A percentile compares a stretch with the other conserved stretches of the same genome.
These are phyloP conservation scores for Tragelaphus strepsiceros DNA, from an alignment of 2,113 vertebrate genomes.

Conservation along the genomic window DNA sequence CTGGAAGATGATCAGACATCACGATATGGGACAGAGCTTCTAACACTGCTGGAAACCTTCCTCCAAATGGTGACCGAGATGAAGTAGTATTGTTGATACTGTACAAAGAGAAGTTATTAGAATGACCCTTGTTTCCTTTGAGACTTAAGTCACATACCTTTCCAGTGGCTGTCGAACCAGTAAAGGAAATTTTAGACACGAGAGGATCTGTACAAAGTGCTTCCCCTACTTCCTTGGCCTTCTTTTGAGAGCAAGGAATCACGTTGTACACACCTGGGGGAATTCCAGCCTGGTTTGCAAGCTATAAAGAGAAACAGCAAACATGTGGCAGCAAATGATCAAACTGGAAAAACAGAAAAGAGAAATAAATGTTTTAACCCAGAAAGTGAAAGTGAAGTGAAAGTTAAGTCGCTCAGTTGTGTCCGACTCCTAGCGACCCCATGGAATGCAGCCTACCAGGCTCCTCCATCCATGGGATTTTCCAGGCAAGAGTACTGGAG, in stretches of 20 bases:
- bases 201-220: constrained; percentile 92
- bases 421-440: too few species aligned
- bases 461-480: too few species aligned
- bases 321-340: background rate
- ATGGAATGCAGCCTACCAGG: too few species aligned
- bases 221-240: constrained; percentile 86
- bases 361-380: background rate
- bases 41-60: background rate
- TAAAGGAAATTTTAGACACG: constrained; percentile 96
- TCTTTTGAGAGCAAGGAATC: constrained; percentile 90
- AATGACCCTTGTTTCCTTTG: background rate
- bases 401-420: too few species aligned
- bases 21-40: background rate
- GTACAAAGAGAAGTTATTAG: background rate
- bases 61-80: background rate
- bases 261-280: constrained; percentile 94
- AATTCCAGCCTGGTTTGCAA: constrained; percentile 92
- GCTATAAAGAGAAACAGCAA: constrained; percentile 76
- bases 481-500: too few species aligned
- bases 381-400: background rate
- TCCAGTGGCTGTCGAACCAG: constrained; percentile 95
- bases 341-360: background rate
- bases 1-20: background rate
- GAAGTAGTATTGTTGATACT: background rate
- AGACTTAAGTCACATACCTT: constrained; percentile 81